Evolutionary conservation across 2,888 invertebrate species (phyloP).

Genomic region (Drosophila maculinotata): DNA sequence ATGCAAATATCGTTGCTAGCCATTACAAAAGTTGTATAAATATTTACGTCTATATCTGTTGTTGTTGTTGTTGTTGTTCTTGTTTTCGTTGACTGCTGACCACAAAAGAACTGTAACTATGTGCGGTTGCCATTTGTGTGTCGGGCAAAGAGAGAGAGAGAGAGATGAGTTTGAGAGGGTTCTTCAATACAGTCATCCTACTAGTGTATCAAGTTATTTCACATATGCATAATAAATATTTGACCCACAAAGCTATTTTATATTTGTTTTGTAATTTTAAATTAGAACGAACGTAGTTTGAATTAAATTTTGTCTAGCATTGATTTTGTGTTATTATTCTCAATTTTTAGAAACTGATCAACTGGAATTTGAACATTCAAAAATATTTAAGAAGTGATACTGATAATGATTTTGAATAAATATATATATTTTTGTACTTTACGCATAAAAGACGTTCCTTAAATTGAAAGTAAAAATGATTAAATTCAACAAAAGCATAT

Average conservation of each 20-base stretch:
- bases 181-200: conserved; percentile 21
- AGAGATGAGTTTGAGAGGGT: conserved; percentile 16
- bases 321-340: too few relatives aligned
- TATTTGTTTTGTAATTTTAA: conserved; percentile 6
- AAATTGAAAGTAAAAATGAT: not conserved
- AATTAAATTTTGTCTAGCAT: too few relatives aligned
- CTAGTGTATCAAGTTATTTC: conserved; percentile 12
- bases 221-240: conserved; percentile 18
- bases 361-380: too few relatives aligned
- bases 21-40: conserved; percentile 54
- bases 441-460: too few relatives aligned
- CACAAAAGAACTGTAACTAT: conserved; percentile 49
- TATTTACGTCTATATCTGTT: conserved; percentile 36
- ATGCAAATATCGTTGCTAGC: conserved; percentile 55
- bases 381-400: too few relatives aligned
- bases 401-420: too few relatives aligned
- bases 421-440: too few relatives aligned
- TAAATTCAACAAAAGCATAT: not conserved
- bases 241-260: conserved; percentile 20
- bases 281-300: too few relatives aligned
- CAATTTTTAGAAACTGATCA: too few relatives aligned
- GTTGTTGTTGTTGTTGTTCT: not conserved
- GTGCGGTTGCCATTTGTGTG: conserved; percentile 34
- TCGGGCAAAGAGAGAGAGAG: not conserved
- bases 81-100: conserved; percentile 28